These are phyloP conservation scores for Microplitis mediator DNA, from an alignment of 1,140 invertebrate species.

Conservation along the genomic window DNA sequence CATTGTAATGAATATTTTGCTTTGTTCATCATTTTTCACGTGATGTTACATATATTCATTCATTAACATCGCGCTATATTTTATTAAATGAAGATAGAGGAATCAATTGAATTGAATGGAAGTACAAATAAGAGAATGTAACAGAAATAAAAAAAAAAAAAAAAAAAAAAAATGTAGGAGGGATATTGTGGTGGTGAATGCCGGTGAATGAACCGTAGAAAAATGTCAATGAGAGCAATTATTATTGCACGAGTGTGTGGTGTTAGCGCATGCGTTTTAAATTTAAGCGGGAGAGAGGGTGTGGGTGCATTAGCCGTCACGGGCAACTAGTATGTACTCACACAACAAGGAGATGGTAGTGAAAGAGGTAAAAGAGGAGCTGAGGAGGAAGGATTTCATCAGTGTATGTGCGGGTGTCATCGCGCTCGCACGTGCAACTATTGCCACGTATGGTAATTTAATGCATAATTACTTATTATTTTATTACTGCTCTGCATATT, in stretches of 20 bases:
- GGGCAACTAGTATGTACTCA: not conserved
- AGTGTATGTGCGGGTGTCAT: not conserved
- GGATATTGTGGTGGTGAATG: not conserved
- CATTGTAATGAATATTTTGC: too few relatives aligned
- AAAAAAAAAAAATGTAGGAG: not conserved
- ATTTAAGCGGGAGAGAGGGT: constrained; percentile 21
- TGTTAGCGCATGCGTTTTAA: constrained; percentile 26
- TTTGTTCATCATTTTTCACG: too few relatives aligned
- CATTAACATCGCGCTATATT: too few relatives aligned
- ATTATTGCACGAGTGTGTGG: constrained; percentile 45
- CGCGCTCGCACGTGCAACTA: not conserved
- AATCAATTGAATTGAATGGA: not conserved
- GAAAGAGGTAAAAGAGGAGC: not conserved
- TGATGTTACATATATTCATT: too few relatives aligned
- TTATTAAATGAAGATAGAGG: not conserved
- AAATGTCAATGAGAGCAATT: constrained; percentile 54
- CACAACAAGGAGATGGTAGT: constrained; percentile 19
- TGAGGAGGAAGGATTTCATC: not conserved
- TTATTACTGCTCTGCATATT: too few relatives aligned
- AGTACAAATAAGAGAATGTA: not conserved
- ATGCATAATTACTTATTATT: not conserved
- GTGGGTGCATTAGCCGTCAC: constrained; percentile 21
- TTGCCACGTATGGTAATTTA: not conserved
- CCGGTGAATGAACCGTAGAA: constrained; percentile 54
- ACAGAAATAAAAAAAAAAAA: constrained; percentile 1